Base-by-base conservation (phyloP, 1,140 invertebrate genomes). In the Cephus cinctus region DNA sequence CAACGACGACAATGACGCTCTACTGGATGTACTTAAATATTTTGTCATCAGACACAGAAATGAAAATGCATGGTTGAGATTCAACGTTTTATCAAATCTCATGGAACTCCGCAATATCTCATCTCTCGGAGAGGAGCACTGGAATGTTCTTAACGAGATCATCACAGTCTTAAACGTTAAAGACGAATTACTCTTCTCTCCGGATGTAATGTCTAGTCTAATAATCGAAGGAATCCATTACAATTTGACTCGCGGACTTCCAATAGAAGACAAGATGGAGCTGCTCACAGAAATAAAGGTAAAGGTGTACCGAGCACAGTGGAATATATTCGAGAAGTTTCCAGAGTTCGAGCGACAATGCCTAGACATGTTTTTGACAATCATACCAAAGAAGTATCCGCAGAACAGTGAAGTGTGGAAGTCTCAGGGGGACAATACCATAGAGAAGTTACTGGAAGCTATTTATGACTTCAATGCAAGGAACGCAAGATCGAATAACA, bases 1-100 rank as follows among this genome's bases (percentile, higher is more conserved):
- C 0, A 76, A 75, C 31, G 20, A 64, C 0, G 58, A 66, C 34
- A 30, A 61, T 5, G 14, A 56, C 4, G 49, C 58, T 1, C 43
- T 76, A 2, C 35, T 61, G 0, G n/a, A 65, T 2, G 47, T 61
- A 0, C 12, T 76, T 1, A 35, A 52, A 5, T 71, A 66, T 18
- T 6, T 69, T 1, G 30, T 34, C 11, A 40, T 46, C 1, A 65
- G 54, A 9, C 63, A 68, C 20, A 65, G 47, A 15, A 71, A 71
- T 21, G 72, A 74, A 43, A 47, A 54, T n/a, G 0, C 5, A 1
- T 36, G 35, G 15, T 11, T 67, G 2, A 40, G 53, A 4, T 4
- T 20, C 14, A 18, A 2, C 2, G 23, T 64, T 8, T 36, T 71
- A 0, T 4, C 46, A 1, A 19, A 4, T 1, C 11, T 69, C 9